Evolutionary conservation across 2,113 vertebrate genomes (phyloP).

Genomic region (Malurus melanocephalus): DNA sequence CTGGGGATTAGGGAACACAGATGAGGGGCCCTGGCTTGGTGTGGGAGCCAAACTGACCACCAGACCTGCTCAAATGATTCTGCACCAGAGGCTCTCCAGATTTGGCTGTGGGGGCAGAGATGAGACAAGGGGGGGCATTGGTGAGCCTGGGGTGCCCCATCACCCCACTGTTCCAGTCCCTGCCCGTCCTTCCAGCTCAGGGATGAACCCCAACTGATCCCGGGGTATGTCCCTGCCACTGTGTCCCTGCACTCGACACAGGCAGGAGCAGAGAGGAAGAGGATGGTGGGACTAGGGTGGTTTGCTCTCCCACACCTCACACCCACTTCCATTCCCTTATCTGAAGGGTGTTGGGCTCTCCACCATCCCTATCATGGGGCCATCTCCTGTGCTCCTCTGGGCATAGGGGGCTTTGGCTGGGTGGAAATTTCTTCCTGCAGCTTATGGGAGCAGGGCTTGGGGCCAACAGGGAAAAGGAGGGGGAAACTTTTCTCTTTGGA

Average conservation of each 20-base stretch:
- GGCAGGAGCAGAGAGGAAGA: background rate
- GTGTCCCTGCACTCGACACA: background rate
- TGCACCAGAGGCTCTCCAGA: background rate
- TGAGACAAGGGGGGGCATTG: fast-evolving
- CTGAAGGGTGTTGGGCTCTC: background rate
- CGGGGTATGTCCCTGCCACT: fast-evolving
- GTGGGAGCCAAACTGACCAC: background rate
- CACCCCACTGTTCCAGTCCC: background rate
- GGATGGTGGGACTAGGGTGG: background rate
- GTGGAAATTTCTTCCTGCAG: background rate
- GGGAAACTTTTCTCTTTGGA: background rate
- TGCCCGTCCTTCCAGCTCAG: fast-evolving
- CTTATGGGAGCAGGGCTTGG: background rate
- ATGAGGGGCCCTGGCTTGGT: background rate
- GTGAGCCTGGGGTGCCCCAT: background rate
- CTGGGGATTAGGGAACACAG: background rate
- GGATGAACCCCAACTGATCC: background rate
- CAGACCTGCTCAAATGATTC: background rate
- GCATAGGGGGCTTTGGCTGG: background rate
- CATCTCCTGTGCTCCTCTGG: background rate
- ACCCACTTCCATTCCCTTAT: background rate
- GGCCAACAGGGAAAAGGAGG: background rate
- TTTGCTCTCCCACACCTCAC: background rate
- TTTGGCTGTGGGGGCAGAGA: background rate
- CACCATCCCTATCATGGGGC: background rate